These are phyloP conservation scores for Mylabris phalerata DNA, from an alignment of 1,140 invertebrate species.

Conservation along the genomic window DNA sequence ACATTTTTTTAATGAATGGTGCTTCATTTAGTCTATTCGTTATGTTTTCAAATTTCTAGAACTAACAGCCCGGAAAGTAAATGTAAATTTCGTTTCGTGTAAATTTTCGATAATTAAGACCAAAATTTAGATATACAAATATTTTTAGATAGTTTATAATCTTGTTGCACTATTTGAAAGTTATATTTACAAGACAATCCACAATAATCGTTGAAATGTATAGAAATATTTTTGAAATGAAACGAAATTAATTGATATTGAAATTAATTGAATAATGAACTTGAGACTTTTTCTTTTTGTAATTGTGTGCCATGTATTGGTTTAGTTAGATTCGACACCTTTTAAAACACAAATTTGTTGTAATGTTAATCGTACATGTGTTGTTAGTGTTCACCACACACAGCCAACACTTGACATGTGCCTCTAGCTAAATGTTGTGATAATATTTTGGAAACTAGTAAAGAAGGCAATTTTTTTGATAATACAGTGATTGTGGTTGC, in stretches of 20 bases:
- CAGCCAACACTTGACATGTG: conserved; percentile 5
- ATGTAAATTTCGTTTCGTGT: background rate
- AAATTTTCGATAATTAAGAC: conserved; percentile 1
- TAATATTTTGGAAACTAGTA: background rate
- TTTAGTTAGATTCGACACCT: conserved; percentile 9
- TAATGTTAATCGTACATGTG: background rate
- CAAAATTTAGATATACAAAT: conserved; percentile 1
- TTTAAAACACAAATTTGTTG: background rate
- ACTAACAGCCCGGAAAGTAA: no score
- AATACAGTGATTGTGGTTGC: no score
- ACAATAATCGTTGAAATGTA: conserved; percentile 1
- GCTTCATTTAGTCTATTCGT: background rate
- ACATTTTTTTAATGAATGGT: background rate
- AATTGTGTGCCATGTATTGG: conserved; percentile 13
- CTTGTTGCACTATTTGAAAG: conserved; percentile 13
- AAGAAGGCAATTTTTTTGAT: no score
- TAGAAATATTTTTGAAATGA: conserved; percentile 1
- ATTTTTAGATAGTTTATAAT: conserved; percentile 13
- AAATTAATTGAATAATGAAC: conserved; percentile 2
- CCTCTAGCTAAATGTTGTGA: conserved; percentile 16
- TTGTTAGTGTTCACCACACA: conserved; percentile 12
- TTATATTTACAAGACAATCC: conserved; percentile 11
- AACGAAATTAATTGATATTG: conserved; percentile 2
- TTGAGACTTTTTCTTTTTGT: background rate
- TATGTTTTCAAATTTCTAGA: no score